Percentiles rank a stretch among this genome's conserved stretches.
phyloP scores from a whole-genome alignment of 2,113 vertebrate genomes.

The Felis chaus region DNA sequence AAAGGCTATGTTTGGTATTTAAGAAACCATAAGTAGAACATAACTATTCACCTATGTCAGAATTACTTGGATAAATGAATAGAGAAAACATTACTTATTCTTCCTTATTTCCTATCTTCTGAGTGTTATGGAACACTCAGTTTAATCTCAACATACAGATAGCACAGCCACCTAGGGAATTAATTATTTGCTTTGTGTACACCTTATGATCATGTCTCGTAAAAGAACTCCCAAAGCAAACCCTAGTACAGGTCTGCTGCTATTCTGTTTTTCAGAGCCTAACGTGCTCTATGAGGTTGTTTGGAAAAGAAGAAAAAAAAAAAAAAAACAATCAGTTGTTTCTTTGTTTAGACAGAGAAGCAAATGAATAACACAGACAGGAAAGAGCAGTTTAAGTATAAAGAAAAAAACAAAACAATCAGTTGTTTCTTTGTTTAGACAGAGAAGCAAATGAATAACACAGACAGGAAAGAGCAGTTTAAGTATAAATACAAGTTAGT shows the following conservation, averaged over 20 bases:
- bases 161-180: slow-evolving; percentile 61
- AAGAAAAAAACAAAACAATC: neutral
- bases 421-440: slow-evolving; percentile 8
- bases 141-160: slow-evolving; percentile 46
- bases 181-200: slow-evolving; percentile 75
- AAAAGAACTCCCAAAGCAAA: slow-evolving; percentile 69
- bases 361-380: neutral
- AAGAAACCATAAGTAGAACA: neutral
- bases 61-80: slow-evolving; percentile 24
- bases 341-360: slow-evolving; percentile 38
- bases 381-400: neutral
- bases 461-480: neutral
- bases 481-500: neutral
- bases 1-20: neutral
- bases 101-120: neutral
- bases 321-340: neutral
- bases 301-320: neutral
- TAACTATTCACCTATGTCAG: neutral
- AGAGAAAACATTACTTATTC: neutral
- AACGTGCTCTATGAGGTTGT: slow-evolving; percentile 1
- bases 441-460: neutral
- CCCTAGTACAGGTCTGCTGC: neutral
- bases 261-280: slow-evolving; percentile 52
- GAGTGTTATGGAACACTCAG: neutral
- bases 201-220: slow-evolving; percentile 57